Conservation (phyloP, 2,888 invertebrate genomes). For the Drosophila macrospina region DNA sequence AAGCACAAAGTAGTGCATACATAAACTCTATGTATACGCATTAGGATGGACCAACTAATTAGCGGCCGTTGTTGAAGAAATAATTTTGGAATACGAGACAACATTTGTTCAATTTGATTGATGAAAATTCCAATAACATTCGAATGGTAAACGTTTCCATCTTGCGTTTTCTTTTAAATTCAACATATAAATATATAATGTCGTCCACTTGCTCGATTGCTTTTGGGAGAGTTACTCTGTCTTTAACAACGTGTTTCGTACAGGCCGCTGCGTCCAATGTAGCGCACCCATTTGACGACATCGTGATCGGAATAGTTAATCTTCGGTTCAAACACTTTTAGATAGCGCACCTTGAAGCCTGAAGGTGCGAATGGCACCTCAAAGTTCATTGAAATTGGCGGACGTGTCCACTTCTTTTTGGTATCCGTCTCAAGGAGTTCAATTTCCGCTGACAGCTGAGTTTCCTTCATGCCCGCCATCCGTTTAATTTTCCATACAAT, state of each 20-base stretch:
- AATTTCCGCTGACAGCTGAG: constrained; percentile 99
- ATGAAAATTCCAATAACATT: constrained; percentile 62
- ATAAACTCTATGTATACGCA: constrained; percentile 35
- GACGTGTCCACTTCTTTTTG: constrained; percentile 99
- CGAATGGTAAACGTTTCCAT: constrained; percentile 34
- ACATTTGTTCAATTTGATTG: constrained; percentile 75
- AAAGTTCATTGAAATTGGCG: constrained; percentile 99
- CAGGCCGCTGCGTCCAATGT: constrained; percentile 99
- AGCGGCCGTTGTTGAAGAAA: constrained; percentile 56
- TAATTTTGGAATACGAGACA: constrained; percentile 73
- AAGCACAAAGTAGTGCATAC: constrained; percentile 31
- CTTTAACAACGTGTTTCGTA: constrained; percentile 99
- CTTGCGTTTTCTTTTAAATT: constrained; percentile 45
- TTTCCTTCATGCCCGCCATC: constrained; percentile 99
- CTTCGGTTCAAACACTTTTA: constrained; percentile 99
- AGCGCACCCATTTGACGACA: constrained; percentile 99
- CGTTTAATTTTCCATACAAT: constrained; percentile 98
- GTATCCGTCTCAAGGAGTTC: constrained; percentile 99
- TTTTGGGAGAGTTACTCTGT: constrained; percentile 16
- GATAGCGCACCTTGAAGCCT: constrained; percentile 99
- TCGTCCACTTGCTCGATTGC: constrained; percentile 55
- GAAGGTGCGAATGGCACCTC: constrained; percentile 99
- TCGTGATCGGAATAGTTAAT: constrained; percentile 99
- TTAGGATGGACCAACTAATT: constrained; percentile 30
- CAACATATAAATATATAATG: constrained; percentile 43